phyloP scores from a whole-genome alignment of 2,888 invertebrate genomes.

The Phragmatobia fuliginosa region DNA sequence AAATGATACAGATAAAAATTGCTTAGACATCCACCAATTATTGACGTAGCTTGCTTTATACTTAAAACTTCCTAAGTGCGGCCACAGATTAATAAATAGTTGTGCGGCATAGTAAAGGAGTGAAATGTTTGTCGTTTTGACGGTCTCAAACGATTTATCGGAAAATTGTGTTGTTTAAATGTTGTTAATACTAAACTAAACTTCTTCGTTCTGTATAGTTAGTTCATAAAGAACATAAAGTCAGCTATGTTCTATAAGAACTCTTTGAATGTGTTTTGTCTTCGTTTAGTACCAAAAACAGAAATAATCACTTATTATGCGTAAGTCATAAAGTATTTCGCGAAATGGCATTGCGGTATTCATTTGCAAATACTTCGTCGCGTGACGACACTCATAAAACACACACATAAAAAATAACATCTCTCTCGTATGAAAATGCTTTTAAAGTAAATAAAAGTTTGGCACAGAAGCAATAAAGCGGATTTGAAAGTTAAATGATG shows the following conservation, averaged over 20 bases:
- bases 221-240: too few species aligned
- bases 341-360: slow-evolving; percentile 4
- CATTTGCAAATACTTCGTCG: neutral
- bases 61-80: too few species aligned
- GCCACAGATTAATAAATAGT: too few species aligned
- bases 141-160: too few species aligned
- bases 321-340: slow-evolving; percentile 13
- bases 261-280: neutral
- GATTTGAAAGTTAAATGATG: slow-evolving; percentile 33
- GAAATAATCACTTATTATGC: slow-evolving; percentile 2
- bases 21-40: too few species aligned
- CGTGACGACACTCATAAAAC: slow-evolving; percentile 13
- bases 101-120: too few species aligned
- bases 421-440: neutral
- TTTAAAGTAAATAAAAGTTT: slow-evolving; percentile 4
- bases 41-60: too few species aligned
- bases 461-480: slow-evolving; percentile 15
- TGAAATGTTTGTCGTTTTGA: too few species aligned
- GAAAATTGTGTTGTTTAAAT: too few species aligned
- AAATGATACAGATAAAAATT: too few species aligned
- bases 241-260: neutral
- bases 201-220: neutral
- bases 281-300: neutral
- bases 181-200: neutral
- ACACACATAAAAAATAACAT: neutral